Evolutionary conservation across 2,888 invertebrate species (phyloP), one percentile per base, ranked within the genome.

Genomic region (Tolmerus cingulatus): DNA sequence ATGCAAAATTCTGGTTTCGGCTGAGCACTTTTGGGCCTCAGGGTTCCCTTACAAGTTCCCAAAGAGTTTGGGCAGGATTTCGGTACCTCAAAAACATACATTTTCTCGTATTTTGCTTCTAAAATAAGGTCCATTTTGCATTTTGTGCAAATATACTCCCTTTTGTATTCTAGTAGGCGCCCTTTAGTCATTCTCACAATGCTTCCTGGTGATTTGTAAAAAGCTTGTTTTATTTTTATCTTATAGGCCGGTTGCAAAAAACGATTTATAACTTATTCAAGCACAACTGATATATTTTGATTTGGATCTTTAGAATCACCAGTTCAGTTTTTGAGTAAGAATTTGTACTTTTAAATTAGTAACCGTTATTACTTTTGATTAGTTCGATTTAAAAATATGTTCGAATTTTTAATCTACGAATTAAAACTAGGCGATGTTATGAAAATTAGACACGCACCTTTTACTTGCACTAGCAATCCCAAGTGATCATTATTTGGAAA

Each of bases 121-220:
- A 96, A 93, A 77, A 93, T 91, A 89, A 95, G 94, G 74, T 94
- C 93, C 92, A 94, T 94, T 91, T 96, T 95, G 92, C 98, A 98
- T 92, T 96, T 97, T 43, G 93, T 92, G 91, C 98, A 98, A 16
- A 94, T 93, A 92, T 95, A 97, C 85, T 95, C 94, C 89, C 95
- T 94, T 90, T 95, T 94, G 91, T 95, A 95, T 92, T 97, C 97
- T 87, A 97, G 92, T 93, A 97, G 94, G 92, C 96, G 96, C 8
- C 96, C 93, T 89, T 95, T 94, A 0, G 96, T 95, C 76, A 95
- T 95, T 91, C 97, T 93, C 34, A 97, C 96, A 55, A 97, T 95
- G 85, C 97, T 97, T 3, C 97, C 97, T 93, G 92, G 89, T 90
- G 91, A 87, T 2, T 19, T 74, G 14, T 0, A 40, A 37, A 46